Base-by-base conservation (phyloP, 2,888 invertebrate species). In the Exocentrus adspersus region DNA sequence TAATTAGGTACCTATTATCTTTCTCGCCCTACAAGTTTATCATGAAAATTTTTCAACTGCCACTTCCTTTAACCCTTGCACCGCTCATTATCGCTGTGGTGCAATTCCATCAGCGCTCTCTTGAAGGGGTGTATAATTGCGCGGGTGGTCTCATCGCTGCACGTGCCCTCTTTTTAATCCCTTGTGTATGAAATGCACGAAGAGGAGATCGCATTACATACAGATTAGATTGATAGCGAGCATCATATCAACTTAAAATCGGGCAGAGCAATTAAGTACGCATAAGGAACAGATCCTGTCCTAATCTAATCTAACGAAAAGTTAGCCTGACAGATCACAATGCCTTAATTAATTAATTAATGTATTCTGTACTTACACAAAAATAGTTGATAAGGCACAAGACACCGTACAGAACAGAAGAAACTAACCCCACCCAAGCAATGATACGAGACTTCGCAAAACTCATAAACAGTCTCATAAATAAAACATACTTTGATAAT, bases 161-260 rank as follows among this genome's bases (percentile, higher is more conserved):
- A 69, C 69, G 69, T 69, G 69, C 64, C 65, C 57, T 46, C 30
- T 42, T 37, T 57, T 57, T 45, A 57, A 32, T 14, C 32, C 30
- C 46, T 9, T 32, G 57, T 14, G 45, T 46, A 19, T n/a, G 46
- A 45, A 32, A 20, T 5, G 57, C 42, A 52, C 53, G 1, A 60
- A 69, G 68, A 62, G 67, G 67, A 45, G 68, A 71, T 71, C 71
- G 54, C 58, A 71, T 72, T 60, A 48, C 66, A 60, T 60, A 51
- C 71, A 37, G 37, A 72, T 72, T 68, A 69, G 65, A 66, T 60
- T 68, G 72, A 72, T 71, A 72, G 71, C 66, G 61, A 43, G 68
- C 60, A 60, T 66, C 59, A 28, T 50, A 14, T 37, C 46, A 46
- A 57, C 46, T 57, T 57, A 32, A 57, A 30, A 57, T 57, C 46